A percentile compares a stretch with the other conserved stretches of the same genome.
Conservation (phyloP, 2,113 vertebrate species). For the Sceloporus tristichus region DNA sequence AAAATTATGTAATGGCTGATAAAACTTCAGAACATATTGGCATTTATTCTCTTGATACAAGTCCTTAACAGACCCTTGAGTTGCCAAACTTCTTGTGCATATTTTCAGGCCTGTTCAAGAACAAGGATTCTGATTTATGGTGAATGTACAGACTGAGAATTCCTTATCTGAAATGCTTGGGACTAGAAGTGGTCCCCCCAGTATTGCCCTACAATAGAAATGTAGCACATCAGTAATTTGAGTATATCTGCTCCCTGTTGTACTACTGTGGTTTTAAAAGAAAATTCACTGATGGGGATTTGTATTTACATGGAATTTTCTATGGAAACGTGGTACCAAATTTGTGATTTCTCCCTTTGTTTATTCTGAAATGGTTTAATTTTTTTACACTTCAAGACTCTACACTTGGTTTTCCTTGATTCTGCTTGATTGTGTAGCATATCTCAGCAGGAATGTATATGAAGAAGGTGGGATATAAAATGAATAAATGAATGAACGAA, state of each 20-base stretch:
- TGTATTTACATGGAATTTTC: neutral
- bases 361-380: neutral
- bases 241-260: neutral
- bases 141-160: no score
- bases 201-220: no score
- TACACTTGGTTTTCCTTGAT: neutral
- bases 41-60: neutral
- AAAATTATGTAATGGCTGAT: neutral
- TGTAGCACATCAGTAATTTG: no score
- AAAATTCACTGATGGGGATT: no score
- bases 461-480: neutral
- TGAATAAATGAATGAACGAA: no score
- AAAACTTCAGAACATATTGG: neutral
- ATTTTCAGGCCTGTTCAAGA: no score
- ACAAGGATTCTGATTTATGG: no score
- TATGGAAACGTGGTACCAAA: neutral
- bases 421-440: neutral
- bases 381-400: neutral
- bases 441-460: neutral
- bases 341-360: neutral
- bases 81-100: no score
- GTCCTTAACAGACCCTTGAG: neutral
- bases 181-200: no score
- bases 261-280: neutral
- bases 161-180: no score